These are phyloP conservation scores for Protobothrops mucrosquamatus DNA, from an alignment of 2,113 vertebrate genomes.

Conservation along the genomic window DNA sequence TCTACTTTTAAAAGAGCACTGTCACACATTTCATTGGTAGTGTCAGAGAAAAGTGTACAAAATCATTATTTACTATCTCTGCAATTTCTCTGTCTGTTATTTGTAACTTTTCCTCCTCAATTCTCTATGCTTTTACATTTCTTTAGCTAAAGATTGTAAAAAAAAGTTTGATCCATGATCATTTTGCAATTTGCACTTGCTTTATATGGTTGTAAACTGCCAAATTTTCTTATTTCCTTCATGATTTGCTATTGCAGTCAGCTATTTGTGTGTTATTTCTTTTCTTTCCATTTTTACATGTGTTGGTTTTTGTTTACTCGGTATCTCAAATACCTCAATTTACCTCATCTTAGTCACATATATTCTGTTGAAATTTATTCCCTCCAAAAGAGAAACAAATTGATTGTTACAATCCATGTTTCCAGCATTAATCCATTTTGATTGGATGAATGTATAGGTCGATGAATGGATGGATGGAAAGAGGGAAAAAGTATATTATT, in stretches of 20 bases:
- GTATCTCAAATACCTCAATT: not conserved
- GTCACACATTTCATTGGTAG: not conserved
- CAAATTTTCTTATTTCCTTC: not conserved
- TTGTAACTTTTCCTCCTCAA: slow-evolving; percentile 11
- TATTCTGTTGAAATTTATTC: slow-evolving; percentile 4
- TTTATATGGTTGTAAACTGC: slow-evolving; percentile 13
- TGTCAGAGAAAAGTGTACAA: slow-evolving; percentile 6
- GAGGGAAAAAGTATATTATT: not conserved
- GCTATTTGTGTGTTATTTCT: not conserved
- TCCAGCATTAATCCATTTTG: not conserved
- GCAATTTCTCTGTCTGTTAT: slow-evolving; percentile 26
- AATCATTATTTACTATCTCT: slow-evolving; percentile 23
- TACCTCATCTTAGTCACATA: not conserved
- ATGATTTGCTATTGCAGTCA: not conserved
- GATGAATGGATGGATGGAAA: too few relatives aligned
- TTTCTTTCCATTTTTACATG: not conserved
- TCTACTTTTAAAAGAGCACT: slow-evolving; percentile 1
- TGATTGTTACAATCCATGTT: not conserved
- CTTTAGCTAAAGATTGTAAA: not conserved
- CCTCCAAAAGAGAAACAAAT: not conserved
- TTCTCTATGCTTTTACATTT: slow-evolving; percentile 12
- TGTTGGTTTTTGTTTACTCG: not conserved
- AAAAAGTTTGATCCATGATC: not conserved
- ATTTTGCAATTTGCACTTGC: not conserved
- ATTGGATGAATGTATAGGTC: not conserved